phyloP scores from a whole-genome alignment of 2,888 invertebrate species.

The Sepiola atlantica region DNA sequence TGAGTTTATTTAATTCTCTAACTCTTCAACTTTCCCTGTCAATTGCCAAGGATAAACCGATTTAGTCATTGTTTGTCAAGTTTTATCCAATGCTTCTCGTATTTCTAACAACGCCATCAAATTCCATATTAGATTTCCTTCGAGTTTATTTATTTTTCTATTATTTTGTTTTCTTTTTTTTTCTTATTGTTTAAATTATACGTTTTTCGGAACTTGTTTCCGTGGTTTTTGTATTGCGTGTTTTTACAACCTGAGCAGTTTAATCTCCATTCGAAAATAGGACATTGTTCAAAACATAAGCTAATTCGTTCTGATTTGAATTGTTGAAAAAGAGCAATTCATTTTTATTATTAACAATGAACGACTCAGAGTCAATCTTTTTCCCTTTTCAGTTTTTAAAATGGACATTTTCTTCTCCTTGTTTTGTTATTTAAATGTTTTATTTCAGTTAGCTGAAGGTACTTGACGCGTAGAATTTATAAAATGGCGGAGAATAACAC shows the following conservation, averaged over 20 bases:
- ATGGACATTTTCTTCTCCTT: too few relatives aligned
- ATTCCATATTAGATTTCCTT: neutral
- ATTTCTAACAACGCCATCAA: neutral
- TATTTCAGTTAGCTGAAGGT: neutral
- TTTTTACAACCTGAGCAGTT: neutral
- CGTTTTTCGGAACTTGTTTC: neutral
- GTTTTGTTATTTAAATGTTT: too few relatives aligned
- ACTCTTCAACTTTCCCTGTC: neutral
- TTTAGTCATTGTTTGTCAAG: neutral
- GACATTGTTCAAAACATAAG: neutral
- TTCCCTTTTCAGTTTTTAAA: too few relatives aligned
- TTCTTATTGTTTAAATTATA: neutral
- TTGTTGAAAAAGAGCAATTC: neutral
- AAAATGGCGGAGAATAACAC: neutral
- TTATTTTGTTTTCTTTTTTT: too few relatives aligned
- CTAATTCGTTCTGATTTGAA: neutral
- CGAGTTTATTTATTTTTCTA: too few relatives aligned
- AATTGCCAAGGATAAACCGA: neutral
- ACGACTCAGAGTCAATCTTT: too few relatives aligned
- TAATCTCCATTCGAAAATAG: too few relatives aligned
- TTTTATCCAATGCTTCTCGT: neutral
- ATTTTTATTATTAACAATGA: neutral
- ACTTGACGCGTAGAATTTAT: neutral
- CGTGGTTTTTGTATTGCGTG: neutral
- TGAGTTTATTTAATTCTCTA: neutral